A percentile compares a stretch with the other conserved stretches of the same genome.
Conservation (phyloP, 2,888 invertebrate genomes). For the Drosophila birchii region DNA sequence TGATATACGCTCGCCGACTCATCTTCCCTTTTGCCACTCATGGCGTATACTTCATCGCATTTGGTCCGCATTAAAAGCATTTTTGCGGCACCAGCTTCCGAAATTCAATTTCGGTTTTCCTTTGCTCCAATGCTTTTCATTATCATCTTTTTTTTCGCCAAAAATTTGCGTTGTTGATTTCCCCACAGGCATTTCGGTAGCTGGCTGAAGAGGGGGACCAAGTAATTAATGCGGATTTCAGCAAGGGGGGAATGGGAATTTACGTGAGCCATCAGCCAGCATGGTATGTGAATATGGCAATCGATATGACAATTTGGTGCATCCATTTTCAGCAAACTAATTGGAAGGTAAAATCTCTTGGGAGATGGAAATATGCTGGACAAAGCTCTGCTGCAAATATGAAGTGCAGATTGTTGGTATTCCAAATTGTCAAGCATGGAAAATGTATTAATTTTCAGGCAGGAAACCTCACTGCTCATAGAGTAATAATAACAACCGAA, state of each 20-base stretch:
- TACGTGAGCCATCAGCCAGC: slow-evolving; percentile 33
- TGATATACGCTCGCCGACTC: slow-evolving; percentile 55
- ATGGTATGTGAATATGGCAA: slow-evolving; percentile 40
- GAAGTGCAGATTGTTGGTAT: slow-evolving; percentile 19
- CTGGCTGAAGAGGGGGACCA: neutral
- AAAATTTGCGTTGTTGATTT: slow-evolving; percentile 43
- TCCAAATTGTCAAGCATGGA: slow-evolving; percentile 7
- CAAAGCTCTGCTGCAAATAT: slow-evolving; percentile 11
- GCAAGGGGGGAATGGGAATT: slow-evolving; percentile 22
- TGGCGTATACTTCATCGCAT: slow-evolving; percentile 37
- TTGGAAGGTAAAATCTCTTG: slow-evolving; percentile 52
- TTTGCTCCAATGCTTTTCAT: slow-evolving; percentile 28
- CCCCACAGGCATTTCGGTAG: slow-evolving; percentile 25
- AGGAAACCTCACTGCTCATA: neutral
- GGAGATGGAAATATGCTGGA: neutral
- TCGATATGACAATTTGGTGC: slow-evolving; percentile 51
- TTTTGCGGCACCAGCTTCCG: slow-evolving; percentile 35
- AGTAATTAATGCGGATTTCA: slow-evolving; percentile 44
- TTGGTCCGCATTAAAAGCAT: slow-evolving; percentile 40
- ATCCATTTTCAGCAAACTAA: slow-evolving; percentile 51
- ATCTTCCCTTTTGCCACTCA: slow-evolving; percentile 37
- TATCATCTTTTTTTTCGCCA: slow-evolving; percentile 35
- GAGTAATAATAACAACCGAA: neutral
- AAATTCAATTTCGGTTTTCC: slow-evolving; percentile 43
- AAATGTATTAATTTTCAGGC: neutral